phyloP scores from a whole-genome alignment of 2,797 vertebrate genomes.

The Chaetophractus vellerosus region DNA sequence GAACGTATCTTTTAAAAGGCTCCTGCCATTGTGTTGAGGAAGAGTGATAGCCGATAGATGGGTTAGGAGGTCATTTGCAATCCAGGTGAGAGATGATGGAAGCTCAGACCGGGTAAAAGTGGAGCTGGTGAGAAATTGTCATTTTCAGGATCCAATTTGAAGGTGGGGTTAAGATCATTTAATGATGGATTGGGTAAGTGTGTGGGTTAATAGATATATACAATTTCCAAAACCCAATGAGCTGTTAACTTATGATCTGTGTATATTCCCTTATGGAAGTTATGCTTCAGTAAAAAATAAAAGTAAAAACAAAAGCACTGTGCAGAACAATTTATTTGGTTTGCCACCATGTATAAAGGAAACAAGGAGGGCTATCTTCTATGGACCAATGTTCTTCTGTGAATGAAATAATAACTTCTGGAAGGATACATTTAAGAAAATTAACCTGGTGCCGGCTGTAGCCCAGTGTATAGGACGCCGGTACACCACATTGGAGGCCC shows the following conservation, averaged over 20 bases:
- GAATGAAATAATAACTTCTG: background rate
- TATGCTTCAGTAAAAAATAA: slow-evolving; percentile 9
- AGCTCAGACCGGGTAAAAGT: background rate
- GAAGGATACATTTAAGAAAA: background rate
- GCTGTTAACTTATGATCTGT: background rate
- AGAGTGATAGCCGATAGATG: background rate
- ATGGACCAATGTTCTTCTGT: background rate
- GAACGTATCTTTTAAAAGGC: background rate
- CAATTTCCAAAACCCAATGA: slow-evolving; percentile 7
- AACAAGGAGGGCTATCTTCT: background rate
- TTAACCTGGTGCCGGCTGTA: too few relatives aligned
- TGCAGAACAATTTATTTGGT: background rate
- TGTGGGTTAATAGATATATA: too few relatives aligned
- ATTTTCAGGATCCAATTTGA: background rate
- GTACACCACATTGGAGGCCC: too few relatives aligned
- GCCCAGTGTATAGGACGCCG: too few relatives aligned
- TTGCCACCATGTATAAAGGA: background rate
- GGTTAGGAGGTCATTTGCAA: background rate
- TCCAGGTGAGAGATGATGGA: background rate
- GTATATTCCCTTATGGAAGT: background rate
- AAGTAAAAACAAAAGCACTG: background rate
- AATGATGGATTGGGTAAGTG: background rate
- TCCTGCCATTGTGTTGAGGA: background rate
- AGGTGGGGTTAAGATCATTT: background rate
- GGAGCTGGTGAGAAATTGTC: background rate